Conservation (phyloP, 2,113 vertebrate genomes). For the Ameiurus melas region DNA sequence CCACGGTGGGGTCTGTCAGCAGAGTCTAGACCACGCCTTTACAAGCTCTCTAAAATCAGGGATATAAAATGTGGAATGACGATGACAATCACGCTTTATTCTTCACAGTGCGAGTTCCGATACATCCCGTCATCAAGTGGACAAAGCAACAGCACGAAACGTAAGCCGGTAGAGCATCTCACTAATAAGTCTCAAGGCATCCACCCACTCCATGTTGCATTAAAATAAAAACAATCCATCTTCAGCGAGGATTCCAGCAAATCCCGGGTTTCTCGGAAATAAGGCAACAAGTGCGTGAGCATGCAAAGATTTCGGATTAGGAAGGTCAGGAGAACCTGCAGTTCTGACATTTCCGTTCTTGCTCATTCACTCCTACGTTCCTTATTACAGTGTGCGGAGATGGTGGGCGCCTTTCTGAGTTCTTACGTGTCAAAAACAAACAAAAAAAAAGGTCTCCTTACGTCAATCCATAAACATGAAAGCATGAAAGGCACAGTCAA, state of each 20-base stretch:
- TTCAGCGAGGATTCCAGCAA: not conserved
- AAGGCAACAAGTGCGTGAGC: not conserved
- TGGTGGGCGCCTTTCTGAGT: not conserved
- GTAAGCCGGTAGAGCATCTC: not conserved
- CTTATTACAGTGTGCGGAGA: constrained; percentile 4
- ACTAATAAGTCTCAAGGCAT: not conserved
- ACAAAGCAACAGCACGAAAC: not conserved
- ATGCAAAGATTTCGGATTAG: not conserved
- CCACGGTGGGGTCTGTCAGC: not conserved
- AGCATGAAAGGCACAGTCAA: not conserved
- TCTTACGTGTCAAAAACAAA: constrained; percentile 17
- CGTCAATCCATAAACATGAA: not conserved
- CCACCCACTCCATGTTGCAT: not conserved
- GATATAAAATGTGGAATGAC: not conserved
- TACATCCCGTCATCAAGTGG: not conserved
- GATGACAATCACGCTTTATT: not conserved
- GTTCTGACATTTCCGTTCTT: constrained; percentile 40
- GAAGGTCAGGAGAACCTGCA: constrained; percentile 7
- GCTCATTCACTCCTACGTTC: not conserved
- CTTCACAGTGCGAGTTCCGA: not conserved
- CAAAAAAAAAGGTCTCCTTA: not conserved
- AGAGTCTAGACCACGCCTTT: not conserved
- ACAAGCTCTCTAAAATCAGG: not conserved
- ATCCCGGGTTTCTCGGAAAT: not conserved
- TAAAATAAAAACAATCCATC: not conserved